phyloP scores from a whole-genome alignment of 1,140 invertebrate species.

The Pogonus chalceus region DNA sequence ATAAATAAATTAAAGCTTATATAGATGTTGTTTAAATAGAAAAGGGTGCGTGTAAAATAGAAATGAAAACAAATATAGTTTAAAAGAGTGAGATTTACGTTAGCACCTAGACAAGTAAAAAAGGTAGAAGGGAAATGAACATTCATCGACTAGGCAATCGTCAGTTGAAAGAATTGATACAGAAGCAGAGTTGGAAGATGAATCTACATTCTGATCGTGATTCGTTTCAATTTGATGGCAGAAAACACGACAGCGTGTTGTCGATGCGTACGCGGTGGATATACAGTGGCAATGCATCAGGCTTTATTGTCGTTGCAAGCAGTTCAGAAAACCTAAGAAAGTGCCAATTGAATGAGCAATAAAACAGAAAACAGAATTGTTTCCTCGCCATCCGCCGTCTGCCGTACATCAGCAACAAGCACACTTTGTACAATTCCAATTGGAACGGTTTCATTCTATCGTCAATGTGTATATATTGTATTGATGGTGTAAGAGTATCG shows the following conservation, averaged over 20 bases:
- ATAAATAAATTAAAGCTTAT: too few relatives aligned
- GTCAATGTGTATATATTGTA: not conserved
- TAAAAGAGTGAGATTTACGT: too few relatives aligned
- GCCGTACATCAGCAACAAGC: not conserved
- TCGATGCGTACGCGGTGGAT: not conserved
- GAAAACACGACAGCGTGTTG: not conserved
- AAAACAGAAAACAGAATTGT: constrained; percentile 4
- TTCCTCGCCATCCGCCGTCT: not conserved
- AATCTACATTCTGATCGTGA: not conserved
- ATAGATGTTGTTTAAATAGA: too few relatives aligned
- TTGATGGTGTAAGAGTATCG: too few relatives aligned
- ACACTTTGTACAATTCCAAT: not conserved
- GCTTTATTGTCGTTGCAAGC: constrained; percentile 4
- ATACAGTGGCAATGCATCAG: not conserved
- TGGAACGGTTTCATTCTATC: not conserved
- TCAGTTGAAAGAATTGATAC: too few relatives aligned
- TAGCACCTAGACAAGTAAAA: too few relatives aligned
- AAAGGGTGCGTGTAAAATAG: too few relatives aligned
- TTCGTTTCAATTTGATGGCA: constrained; percentile 4
- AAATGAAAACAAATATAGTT: too few relatives aligned
- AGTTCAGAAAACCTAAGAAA: constrained; percentile 3
- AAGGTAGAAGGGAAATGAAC: too few relatives aligned
- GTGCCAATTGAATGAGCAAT: constrained; percentile 4
- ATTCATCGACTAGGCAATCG: too few relatives aligned
- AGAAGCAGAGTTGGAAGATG: too few relatives aligned